Percentiles rank a stretch among this genome's conserved stretches.
phyloP scores from a whole-genome alignment of 2,888 invertebrate genomes.

The Dexiosoma caninum region DNA sequence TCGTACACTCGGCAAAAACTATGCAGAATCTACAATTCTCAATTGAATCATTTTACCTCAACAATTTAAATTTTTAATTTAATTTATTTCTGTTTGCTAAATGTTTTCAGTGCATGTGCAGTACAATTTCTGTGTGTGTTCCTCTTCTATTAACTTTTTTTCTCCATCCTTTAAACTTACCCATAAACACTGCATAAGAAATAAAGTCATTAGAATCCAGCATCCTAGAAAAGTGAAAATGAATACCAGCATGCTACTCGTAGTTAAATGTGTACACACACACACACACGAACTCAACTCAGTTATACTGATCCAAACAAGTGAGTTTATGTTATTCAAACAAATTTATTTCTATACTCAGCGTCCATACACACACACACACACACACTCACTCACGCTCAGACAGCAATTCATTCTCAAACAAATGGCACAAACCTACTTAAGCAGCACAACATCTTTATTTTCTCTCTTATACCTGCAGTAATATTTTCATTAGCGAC shows the following conservation, averaged over 20 bases:
- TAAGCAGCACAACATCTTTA: neutral
- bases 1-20: neutral
- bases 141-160: neutral
- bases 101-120: neutral
- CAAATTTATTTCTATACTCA: constrained; percentile 17
- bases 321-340: neutral
- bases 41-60: constrained; percentile 36
- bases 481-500: constrained; percentile 10
- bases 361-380: neutral
- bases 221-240: constrained; percentile 55
- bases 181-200: constrained; percentile 50
- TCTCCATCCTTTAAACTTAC: constrained; percentile 36
- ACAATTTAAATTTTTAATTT: constrained; percentile 43
- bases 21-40: neutral
- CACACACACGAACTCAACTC: neutral
- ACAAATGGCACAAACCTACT: neutral
- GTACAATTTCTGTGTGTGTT: neutral
- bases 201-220: constrained; percentile 54
- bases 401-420: too few species aligned
- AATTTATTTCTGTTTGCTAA: constrained; percentile 39
- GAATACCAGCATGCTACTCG: constrained; percentile 30
- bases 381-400: neutral
- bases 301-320: neutral
- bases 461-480: constrained; percentile 45
- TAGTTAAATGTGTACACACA: neutral